Conservation (phyloP, 1,140 invertebrate species). For the Diachasmimorpha longicaudata region DNA sequence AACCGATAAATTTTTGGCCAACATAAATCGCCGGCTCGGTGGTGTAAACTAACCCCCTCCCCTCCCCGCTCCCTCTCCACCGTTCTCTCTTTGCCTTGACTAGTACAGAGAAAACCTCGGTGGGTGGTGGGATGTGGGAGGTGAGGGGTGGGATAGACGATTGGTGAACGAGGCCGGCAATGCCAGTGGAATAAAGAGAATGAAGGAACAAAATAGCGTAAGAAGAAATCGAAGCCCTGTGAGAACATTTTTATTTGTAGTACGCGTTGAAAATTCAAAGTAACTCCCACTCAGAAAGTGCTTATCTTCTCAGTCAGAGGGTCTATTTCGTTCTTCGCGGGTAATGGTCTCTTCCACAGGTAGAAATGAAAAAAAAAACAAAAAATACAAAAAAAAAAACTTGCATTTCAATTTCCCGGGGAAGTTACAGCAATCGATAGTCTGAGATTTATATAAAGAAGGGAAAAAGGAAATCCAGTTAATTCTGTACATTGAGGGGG, state of each 20-base stretch:
- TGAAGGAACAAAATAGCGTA: neutral
- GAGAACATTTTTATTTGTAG: neutral
- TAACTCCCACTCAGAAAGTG: neutral
- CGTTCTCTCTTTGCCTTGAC: neutral
- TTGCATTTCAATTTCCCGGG: neutral
- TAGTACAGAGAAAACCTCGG: neutral
- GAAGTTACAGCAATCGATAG: conserved; percentile 11
- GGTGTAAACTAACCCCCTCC: conserved; percentile 35
- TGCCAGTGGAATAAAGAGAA: neutral
- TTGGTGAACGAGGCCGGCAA: neutral
- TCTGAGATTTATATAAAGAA: conserved; percentile 2
- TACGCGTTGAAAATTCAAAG: conserved; percentile 19
- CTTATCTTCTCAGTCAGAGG: neutral
- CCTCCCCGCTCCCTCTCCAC: conserved; percentile 16
- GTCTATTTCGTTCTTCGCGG: neutral
- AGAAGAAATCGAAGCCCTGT: neutral
- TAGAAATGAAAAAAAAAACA: neutral
- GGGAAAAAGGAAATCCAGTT: conserved; percentile 6
- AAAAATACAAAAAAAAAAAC: neutral
- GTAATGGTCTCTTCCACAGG: conserved; percentile 21
- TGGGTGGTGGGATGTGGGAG: neutral
- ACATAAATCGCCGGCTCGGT: conserved; percentile 46
- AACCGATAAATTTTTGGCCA: conserved; percentile 56
- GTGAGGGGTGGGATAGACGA: neutral
- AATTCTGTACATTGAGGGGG: neutral